phyloP scores from a whole-genome alignment of 2,113 vertebrate genomes.

The Onychostoma macrolepis region DNA sequence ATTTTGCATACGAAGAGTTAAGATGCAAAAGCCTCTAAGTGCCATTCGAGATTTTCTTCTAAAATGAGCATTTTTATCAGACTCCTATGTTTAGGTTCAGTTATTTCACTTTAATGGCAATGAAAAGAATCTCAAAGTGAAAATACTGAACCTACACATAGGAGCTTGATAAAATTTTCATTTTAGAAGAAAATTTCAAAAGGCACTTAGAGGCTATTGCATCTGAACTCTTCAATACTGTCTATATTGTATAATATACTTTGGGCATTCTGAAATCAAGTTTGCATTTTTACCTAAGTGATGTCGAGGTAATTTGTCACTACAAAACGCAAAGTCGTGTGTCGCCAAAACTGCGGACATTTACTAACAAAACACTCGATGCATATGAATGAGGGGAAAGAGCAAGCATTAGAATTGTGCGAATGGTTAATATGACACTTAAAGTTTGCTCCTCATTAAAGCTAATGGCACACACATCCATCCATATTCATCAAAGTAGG shows the following conservation, averaged over 20 bases:
- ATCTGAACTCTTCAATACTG: too few relatives aligned
- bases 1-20: too few relatives aligned
- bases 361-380: conserved; percentile 59
- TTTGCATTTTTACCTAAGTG: background rate
- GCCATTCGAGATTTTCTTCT: too few relatives aligned
- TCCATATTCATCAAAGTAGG: conserved; percentile 68
- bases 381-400: conserved; percentile 59
- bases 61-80: too few relatives aligned
- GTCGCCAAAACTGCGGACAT: conserved; percentile 56
- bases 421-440: conserved; percentile 64
- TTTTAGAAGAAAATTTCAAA: too few relatives aligned
- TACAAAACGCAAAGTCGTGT: background rate
- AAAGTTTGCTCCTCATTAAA: conserved; percentile 59
- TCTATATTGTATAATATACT: background rate
- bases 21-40: too few relatives aligned
- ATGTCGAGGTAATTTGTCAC: background rate
- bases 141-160: too few relatives aligned
- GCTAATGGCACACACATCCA: conserved; percentile 51
- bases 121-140: too few relatives aligned
- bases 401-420: conserved; percentile 50
- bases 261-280: background rate
- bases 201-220: too few relatives aligned
- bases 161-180: too few relatives aligned
- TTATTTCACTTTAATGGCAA: too few relatives aligned
- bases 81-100: too few relatives aligned